Base-by-base conservation (phyloP, 2,888 invertebrate genomes). In the Zhuqinia jingwanae region DNA sequence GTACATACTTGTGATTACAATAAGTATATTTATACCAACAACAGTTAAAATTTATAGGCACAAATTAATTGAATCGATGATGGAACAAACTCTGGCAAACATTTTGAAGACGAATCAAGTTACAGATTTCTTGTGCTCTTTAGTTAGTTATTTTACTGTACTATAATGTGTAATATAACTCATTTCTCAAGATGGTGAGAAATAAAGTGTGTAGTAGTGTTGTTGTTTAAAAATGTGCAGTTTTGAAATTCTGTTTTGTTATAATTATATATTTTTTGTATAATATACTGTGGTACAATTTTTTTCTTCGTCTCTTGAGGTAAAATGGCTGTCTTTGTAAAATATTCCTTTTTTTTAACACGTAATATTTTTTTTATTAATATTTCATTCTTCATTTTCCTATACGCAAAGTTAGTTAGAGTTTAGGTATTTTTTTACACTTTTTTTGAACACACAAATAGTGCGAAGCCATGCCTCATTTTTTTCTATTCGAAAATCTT, bases 401-500 rank as follows among this genome's bases (percentile, higher is more conserved):
- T 36, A 36, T 36, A 36, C 8, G 8, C 36, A 8, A 36, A 36
- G 36, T 36, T n/a, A 36, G 3, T 6, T 36, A 36, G 8, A 36
- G 3, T 36, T 36, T 36, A 6, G 8, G 36, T 36, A 36, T 3
- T 36, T 36, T 36, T 47, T 6, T 58, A 73, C 65, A 30, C 30
- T 47, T 56, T 65, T 6, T 65, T 81, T 81, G 81, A 81, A 81
- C 81, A 81, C 81, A 70, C 56, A 81, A 42, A 70, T 36, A 6
- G 8, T 58, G 70, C 81, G 81, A 70, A 70, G 70, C 58, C 27
- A 68, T 80, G 80, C 68, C 80, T 80, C 53, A 65, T 27, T 47
- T 60, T 60, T 63, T 68, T n/a, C n/a, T n/a, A n/a, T n/a, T n/a
- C n/a, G n/a, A n/a, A n/a, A n/a, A 36, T 17, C 53, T 17, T 68